Conservation (phyloP, 2,797 vertebrate genomes). For the Coracias cyanogaster region DNA sequence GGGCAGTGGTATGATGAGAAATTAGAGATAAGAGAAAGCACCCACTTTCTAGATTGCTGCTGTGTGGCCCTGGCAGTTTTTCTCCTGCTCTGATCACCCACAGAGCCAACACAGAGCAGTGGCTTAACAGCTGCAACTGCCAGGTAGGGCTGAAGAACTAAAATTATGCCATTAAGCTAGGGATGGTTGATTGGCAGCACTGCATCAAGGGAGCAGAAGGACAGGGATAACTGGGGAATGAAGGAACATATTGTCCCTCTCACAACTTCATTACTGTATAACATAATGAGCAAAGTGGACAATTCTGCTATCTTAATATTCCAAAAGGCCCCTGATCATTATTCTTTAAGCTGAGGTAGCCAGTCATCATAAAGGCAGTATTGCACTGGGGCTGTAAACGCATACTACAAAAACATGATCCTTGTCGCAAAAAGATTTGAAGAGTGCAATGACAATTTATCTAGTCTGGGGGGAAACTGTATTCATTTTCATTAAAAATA, state of each 20-base stretch:
- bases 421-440: background rate
- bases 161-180: background rate
- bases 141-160: background rate
- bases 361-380: background rate
- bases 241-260: background rate
- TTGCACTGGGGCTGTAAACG: background rate
- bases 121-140: background rate
- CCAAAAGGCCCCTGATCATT: background rate
- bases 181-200: background rate
- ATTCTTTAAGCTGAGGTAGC: background rate
- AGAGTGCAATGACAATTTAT: background rate
- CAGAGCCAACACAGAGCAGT: background rate
- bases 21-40: background rate
- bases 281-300: background rate
- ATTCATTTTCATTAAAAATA: background rate
- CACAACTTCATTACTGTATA: background rate
- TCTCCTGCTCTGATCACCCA: background rate
- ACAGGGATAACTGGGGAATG: background rate
- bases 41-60: background rate
- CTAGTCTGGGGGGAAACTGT: background rate
- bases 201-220: background rate
- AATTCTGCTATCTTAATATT: background rate
- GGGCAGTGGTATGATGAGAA: background rate
- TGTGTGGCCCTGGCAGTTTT: background rate
- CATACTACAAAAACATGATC: background rate